Evolutionary conservation across 2,113 vertebrate genomes (phyloP).

Genomic region (Pristiophorus japonicus): DNA sequence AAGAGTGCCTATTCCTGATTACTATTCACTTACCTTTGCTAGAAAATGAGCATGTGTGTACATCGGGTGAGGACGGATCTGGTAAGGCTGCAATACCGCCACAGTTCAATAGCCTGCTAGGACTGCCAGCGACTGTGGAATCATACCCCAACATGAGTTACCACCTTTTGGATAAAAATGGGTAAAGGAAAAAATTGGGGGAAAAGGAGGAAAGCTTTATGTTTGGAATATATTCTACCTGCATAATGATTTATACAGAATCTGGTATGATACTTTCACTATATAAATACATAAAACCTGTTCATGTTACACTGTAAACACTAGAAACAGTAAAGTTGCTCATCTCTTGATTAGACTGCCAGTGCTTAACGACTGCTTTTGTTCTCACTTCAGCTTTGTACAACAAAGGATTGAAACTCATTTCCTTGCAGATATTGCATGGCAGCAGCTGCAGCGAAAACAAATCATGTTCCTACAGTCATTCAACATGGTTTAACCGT

Average conservation of each 20-base stretch:
- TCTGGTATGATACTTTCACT: not conserved
- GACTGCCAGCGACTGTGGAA: not conserved
- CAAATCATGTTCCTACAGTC: not conserved
- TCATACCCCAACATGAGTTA: not conserved
- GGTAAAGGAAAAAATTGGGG: not conserved
- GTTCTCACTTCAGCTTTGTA: not conserved
- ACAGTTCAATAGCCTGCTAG: not conserved
- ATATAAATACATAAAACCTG: not conserved
- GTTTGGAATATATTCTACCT: not conserved
- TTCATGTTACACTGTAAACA: not conserved
- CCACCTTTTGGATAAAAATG: not conserved
- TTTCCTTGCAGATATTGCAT: not conserved
- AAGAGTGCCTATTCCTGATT: too few relatives aligned
- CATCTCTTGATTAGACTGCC: not conserved
- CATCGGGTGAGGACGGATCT: not conserved
- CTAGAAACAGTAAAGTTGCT: not conserved
- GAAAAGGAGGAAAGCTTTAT: not conserved
- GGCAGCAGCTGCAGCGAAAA: not conserved
- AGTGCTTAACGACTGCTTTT: not conserved
- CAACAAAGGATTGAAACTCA: slow-evolving; percentile 12
- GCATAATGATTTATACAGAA: not conserved
- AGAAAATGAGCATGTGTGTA: not conserved
- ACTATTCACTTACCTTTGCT: not conserved
- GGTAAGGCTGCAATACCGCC: not conserved
- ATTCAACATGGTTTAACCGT: not conserved